Evolutionary conservation across 2,888 invertebrate species (phyloP), one percentile per base, ranked within the genome.

Genomic region (Halictus ligatus): DNA sequence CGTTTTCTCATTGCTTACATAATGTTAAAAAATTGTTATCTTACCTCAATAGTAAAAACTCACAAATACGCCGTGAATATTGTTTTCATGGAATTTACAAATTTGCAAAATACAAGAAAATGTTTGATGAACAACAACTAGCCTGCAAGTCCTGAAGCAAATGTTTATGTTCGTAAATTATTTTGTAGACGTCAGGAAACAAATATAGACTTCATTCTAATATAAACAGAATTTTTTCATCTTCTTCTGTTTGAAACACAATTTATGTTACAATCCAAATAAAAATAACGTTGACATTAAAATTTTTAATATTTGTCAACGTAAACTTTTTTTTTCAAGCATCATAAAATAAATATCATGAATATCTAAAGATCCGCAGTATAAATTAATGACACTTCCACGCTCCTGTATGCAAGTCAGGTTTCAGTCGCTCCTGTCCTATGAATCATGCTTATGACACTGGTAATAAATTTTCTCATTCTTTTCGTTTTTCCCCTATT

Each of bases 391-490:
- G 29, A 64, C 64, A 29, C 29, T 15, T 29, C 15, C 15, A 12
- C 64, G 2, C 29, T 64, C 29, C 64, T 18, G 64, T 29, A 29
- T 64, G 60, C 60, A 64, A 64, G 60, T 64, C 60, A 29, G 29
- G 64, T 15, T 29, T 7, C 64, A 29, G 64, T 29, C 29, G 64
- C 29, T 29, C 15, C 64, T 12, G 64, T 64, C 29, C 29, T 18
- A 29, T 64, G 64, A 64, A 64, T 64, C 64, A 64, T 29, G n/a
- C 64, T 29, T 64, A 18, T 8, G 64, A 64, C 64, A 64, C 64
- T 18, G 64, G 64, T 18, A 29, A 64, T 64, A 64, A 64, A 64
- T 64, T 64, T 29, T 64, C 64, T 64, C 29, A 29, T 64, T 64
- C 29, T 64, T 64, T 15, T 64, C 13, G 29, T 64, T 64, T 64